phyloP scores from a whole-genome alignment of 2,888 invertebrate genomes.

The Morpho achilles region DNA sequence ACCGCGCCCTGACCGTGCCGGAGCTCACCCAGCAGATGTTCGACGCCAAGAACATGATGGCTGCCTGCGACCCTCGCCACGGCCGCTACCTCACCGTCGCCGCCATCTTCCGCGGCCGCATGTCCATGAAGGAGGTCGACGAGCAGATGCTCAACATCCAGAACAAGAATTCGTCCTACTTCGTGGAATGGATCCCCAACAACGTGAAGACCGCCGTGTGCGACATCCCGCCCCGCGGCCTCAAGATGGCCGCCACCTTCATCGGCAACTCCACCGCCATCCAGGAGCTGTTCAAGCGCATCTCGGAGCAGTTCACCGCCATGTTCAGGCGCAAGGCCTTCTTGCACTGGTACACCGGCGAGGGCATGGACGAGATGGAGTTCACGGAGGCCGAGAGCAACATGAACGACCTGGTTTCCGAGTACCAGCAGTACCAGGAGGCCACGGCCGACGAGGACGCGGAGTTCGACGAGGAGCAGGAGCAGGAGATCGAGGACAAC shows the following conservation, averaged over 20 bases:
- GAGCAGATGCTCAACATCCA: conserved; percentile 94
- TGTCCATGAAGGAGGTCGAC: conserved; percentile 96
- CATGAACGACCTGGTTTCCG: conserved; percentile 96
- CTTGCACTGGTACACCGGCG: conserved; percentile 97
- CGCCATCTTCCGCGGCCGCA: conserved; percentile 93
- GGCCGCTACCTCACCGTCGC: conserved; percentile 95
- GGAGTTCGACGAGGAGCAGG: conserved; percentile 88
- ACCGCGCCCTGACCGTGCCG: conserved; percentile 93
- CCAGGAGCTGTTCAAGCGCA: conserved; percentile 94
- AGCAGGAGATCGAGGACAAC: conserved; percentile 84
- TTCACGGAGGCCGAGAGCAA: conserved; percentile 97
- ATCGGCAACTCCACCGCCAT: conserved; percentile 96
- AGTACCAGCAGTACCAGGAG: conserved; percentile 97
- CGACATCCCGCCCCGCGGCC: conserved; percentile 94
- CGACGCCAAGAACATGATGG: conserved; percentile 98
- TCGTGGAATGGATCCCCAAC: conserved; percentile 89
- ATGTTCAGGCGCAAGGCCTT: conserved; percentile 98
- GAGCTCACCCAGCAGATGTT: conserved; percentile 96
- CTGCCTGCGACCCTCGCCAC: conserved; percentile 95
- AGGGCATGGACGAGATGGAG: conserved; percentile 94
- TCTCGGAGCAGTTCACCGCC: conserved; percentile 94
- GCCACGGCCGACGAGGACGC: conserved; percentile 91
- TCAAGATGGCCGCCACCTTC: conserved; percentile 96
- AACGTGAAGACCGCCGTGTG: conserved; percentile 96
- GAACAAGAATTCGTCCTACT: conserved; percentile 84